These are phyloP conservation scores for Crotalus viridis DNA, from an alignment of 2,113 vertebrate species.

Conservation along the genomic window DNA sequence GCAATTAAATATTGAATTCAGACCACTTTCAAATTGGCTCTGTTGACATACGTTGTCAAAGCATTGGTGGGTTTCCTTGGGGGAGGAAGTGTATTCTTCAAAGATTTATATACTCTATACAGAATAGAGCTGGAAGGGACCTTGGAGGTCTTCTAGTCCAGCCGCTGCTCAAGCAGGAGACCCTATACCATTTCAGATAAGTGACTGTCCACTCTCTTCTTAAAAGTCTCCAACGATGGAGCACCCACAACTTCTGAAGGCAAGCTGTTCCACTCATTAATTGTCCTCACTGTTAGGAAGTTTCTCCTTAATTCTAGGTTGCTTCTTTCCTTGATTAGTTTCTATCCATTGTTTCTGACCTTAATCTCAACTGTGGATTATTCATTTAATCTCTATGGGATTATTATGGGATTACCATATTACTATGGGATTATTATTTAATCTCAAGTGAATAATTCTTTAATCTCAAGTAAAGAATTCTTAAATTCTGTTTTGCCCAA, in stretches of 20 bases:
- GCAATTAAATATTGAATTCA: slow-evolving; percentile 56
- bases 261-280: neutral
- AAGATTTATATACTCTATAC: neutral
- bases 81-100: neutral
- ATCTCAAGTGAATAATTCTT: neutral
- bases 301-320: neutral
- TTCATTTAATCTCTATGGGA: neutral
- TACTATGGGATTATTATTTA: neutral
- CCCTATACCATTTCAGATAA: neutral
- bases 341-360: neutral
- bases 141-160: neutral
- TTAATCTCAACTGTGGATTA: neutral
- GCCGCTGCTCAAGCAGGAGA: neutral
- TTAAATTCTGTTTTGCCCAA: neutral
- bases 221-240: neutral
- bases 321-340: neutral
- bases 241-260: neutral
- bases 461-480: neutral
- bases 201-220: neutral
- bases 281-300: neutral
- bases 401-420: neutral
- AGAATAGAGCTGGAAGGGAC: neutral
- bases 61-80: neutral
- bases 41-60: neutral
- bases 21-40: slow-evolving; percentile 29